Evolutionary conservation across 2,888 invertebrate genomes (phyloP).

Genomic region (Mesodorylaimus sp.): DNA sequence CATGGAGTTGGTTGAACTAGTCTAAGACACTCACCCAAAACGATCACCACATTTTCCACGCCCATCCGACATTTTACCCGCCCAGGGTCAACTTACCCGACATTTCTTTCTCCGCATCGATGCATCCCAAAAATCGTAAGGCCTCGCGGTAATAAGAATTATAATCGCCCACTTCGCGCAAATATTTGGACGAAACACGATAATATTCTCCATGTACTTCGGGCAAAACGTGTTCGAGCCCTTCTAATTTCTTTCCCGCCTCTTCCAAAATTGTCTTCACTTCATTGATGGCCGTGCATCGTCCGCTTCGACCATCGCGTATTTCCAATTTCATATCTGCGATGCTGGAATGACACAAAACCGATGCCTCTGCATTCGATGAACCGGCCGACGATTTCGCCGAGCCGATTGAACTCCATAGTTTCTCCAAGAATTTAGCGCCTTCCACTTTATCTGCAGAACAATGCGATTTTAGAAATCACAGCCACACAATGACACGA

Average conservation of each 20-base stretch:
- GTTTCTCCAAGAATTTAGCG: neutral
- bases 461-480: conserved; percentile 1
- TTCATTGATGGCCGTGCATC: conserved; percentile 31
- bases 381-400: too few relatives aligned
- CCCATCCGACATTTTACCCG: too few relatives aligned
- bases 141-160: conserved; percentile 87
- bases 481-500: neutral
- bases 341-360: conserved; percentile 63
- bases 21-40: too few relatives aligned
- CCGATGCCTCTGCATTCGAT: conserved; percentile 59
- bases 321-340: conserved; percentile 35
- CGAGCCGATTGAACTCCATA: too few relatives aligned
- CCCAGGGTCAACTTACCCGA: neutral
- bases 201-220: conserved; percentile 85
- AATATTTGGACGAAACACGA: conserved; percentile 54
- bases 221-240: conserved; percentile 74
- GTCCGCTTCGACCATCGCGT: conserved; percentile 32
- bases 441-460: neutral
- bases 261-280: conserved; percentile 45
- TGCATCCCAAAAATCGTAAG: conserved; percentile 49
- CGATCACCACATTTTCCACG: too few relatives aligned
- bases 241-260: conserved; percentile 61
- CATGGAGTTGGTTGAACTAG: neutral
- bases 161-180: conserved; percentile 61
- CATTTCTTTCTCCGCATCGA: conserved; percentile 16